Percentiles rank a stretch among this genome's conserved stretches.
Conservation (phyloP, 2,113 vertebrate species). For the Paramisgurnus dabryanus region DNA sequence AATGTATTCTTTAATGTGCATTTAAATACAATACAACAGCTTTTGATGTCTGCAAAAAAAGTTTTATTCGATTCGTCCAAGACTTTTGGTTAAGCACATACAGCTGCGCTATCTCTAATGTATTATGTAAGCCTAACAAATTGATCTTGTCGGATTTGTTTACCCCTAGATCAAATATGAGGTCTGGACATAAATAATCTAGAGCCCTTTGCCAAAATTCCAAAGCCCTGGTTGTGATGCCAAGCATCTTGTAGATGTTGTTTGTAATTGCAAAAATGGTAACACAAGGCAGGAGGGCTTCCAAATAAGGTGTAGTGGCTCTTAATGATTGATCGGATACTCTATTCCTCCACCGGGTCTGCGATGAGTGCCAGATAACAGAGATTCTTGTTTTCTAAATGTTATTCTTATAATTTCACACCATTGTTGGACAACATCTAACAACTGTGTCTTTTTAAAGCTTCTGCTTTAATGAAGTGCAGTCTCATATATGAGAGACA, state of each 20-base stretch:
- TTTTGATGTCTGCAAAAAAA: neutral
- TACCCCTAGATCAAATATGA: constrained; percentile 19
- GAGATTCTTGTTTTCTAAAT: neutral
- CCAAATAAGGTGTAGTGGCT: constrained; percentile 21
- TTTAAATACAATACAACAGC: neutral
- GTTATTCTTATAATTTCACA: neutral
- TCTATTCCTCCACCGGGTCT: neutral
- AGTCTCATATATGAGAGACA: neutral
- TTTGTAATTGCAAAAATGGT: constrained; percentile 15
- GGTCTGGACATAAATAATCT: neutral
- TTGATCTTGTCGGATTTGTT: constrained; percentile 24
- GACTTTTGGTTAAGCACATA: neutral
- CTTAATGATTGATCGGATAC: neutral
- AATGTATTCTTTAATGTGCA: too few species aligned
- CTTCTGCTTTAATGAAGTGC: neutral
- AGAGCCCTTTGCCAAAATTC: neutral
- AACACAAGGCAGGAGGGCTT: constrained; percentile 6
- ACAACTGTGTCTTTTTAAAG: neutral
- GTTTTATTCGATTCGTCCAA: too few species aligned
- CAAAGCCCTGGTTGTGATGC: neutral
- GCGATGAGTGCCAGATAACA: neutral
- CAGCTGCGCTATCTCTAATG: neutral
- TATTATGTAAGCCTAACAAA: neutral
- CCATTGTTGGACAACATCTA: neutral
- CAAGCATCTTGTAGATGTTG: neutral